phyloP scores from a whole-genome alignment of 2,888 invertebrate genomes.

The Lasioglossum oenotherae region DNA sequence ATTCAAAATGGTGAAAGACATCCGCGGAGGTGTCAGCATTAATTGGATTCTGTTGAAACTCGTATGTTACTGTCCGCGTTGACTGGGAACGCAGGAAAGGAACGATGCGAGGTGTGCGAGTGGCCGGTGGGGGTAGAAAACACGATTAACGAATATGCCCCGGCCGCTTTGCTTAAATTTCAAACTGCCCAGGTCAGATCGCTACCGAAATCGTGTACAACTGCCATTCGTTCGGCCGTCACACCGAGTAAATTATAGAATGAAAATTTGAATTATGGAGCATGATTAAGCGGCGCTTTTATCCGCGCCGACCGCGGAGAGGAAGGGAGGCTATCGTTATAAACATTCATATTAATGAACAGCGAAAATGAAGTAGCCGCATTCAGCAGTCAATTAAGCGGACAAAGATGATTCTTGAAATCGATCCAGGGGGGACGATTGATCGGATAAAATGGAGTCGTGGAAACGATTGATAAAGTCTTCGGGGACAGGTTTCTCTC shows the following conservation, averaged over 20 bases:
- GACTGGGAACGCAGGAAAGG: constrained; percentile 64
- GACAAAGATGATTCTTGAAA: background rate
- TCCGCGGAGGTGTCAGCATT: constrained; percentile 72
- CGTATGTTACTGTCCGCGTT: constrained; percentile 66
- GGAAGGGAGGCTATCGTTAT: constrained; percentile 22
- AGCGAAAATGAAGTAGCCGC: constrained; percentile 29
- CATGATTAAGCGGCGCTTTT: constrained; percentile 54
- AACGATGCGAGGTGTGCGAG: constrained; percentile 40
- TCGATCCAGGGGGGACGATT: background rate
- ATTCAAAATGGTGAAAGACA: constrained; percentile 76
- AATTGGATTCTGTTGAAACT: constrained; percentile 74
- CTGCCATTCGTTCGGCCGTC: constrained; percentile 46
- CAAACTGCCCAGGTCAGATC: constrained; percentile 60
- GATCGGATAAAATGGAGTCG: constrained; percentile 16
- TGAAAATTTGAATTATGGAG: constrained; percentile 56
- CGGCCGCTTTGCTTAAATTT: constrained; percentile 60
- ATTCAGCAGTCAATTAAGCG: constrained; percentile 10
- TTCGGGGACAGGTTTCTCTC: background rate
- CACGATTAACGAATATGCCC: constrained; percentile 69
- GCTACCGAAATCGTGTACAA: constrained; percentile 54
- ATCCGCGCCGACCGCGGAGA: constrained; percentile 14
- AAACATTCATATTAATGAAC: constrained; percentile 46
- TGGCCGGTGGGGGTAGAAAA: constrained; percentile 60
- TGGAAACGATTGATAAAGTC: background rate
- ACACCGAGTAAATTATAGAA: constrained; percentile 54